Evolutionary conservation across 2,113 vertebrate genomes (phyloP), one percentile per base, ranked within the genome.

Genomic region (Paramisgurnus dabryanus): DNA sequence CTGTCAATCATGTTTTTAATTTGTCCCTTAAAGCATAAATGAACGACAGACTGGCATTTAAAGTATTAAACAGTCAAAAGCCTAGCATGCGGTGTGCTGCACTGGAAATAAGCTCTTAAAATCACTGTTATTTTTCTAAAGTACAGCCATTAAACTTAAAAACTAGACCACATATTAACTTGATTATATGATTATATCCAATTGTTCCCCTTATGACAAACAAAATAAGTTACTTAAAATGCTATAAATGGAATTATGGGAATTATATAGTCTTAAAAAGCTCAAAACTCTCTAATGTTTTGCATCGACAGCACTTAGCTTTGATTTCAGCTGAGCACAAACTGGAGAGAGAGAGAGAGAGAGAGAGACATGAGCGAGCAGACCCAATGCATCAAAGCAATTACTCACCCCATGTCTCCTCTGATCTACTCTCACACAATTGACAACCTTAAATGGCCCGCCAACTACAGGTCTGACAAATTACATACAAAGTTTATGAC

Each of bases 381-480:
- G 57, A 40, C 39, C 63, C 53, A 27, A 67, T 73, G 67, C 76
- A 77, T 78, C 79, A 79, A 67, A 82, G 77, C 84, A 76, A 82
- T 85, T 83, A 81, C 81, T 84, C 81, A 67, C 78, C 18, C 5
- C 55, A 61, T 45, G 80, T 85, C 82, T 78, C 78, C 66, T 47
- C 87, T 84, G 81, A 83, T 82, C 69, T 79, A 82, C 75, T 68
- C 73, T 55, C 78, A 43, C 22, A 76, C 47, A 22, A 83, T 78
- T 40, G 58, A 64, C 67, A 67, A 69, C 70, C 80, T 88, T 86
- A 87, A 87, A 87, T 87, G 69, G 67, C 71, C 81, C 83, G 80
- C 78, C 86, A 84, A 50, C 71, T 72, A 49, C 41, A 68, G 18
- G 60, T 57, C 82, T 85, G 84, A 86, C 74, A 85, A 84, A 84